Conservation (phyloP, 2,888 invertebrate species). For the Minunthozetes semirufus region DNA sequence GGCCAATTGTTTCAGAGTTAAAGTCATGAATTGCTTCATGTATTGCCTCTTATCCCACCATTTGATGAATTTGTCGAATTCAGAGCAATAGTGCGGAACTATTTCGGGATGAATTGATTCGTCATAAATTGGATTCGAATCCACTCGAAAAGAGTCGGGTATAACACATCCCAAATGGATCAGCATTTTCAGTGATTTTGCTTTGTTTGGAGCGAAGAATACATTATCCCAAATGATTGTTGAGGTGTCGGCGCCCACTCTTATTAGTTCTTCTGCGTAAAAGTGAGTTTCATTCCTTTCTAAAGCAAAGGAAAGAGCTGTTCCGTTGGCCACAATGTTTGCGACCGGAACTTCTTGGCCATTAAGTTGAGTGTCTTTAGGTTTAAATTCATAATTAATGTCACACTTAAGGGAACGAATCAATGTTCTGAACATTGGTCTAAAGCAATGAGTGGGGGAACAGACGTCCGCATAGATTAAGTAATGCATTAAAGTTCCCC, state of each 20-base stretch:
- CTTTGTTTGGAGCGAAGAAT: neutral
- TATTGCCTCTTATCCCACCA: too few species aligned
- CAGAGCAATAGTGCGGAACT: too few species aligned
- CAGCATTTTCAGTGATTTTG: neutral
- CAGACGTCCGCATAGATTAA: neutral
- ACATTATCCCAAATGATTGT: neutral
- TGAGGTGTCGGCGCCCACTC: neutral
- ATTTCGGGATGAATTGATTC: neutral
- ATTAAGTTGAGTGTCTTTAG: neutral
- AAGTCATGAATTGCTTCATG: too few species aligned
- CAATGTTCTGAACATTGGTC: neutral
- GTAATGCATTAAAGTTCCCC: constrained; percentile 4
- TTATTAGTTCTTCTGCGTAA: neutral
- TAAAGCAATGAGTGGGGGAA: neutral
- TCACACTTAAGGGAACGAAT: neutral
- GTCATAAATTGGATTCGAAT: neutral
- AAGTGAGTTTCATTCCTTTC: neutral
- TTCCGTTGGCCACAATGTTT: neutral
- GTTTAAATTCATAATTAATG: neutral
- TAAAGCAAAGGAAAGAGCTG: neutral
- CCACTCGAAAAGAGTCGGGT: neutral
- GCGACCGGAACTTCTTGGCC: neutral
- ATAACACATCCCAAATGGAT: neutral
- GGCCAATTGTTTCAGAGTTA: too few species aligned
- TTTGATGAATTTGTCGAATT: too few species aligned